These are phyloP conservation scores for Toxonevra muliebris DNA, from an alignment of 2,888 invertebrate genomes.

Conservation along the genomic window DNA sequence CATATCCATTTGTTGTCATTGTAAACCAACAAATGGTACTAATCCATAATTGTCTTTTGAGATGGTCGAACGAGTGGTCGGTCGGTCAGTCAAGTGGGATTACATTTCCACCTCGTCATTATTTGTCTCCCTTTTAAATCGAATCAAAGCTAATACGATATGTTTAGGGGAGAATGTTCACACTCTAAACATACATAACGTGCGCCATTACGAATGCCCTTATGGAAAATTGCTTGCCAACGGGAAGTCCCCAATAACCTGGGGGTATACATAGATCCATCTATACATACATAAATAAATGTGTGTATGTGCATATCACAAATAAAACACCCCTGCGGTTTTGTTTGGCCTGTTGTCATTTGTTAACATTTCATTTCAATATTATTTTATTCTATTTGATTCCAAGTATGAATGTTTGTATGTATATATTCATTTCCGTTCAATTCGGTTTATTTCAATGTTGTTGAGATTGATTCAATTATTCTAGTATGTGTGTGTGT, in stretches of 20 bases:
- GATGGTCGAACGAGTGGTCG: conserved; percentile 50
- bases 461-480: too few species aligned
- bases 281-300: too few species aligned
- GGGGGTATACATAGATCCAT: too few species aligned
- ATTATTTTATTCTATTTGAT: too few species aligned
- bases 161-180: background rate
- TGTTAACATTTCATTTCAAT: conserved; percentile 58
- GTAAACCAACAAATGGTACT: conserved; percentile 53
- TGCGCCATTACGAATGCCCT: conserved; percentile 20
- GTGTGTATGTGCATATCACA: too few species aligned
- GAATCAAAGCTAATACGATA: conserved; percentile 53
- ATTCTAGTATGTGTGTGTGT: conserved; percentile 46
- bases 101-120: too few species aligned
- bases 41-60: conserved; percentile 58
- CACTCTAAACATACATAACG: background rate
- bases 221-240: background rate
- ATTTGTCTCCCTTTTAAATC: conserved; percentile 48
- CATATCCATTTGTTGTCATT: conserved; percentile 29
- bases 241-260: too few species aligned
- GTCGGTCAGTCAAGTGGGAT: too few species aligned
- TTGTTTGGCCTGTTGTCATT: conserved; percentile 38
- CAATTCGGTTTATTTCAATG: too few species aligned
- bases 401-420: too few species aligned
- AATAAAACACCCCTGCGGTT: conserved; percentile 34
- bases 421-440: too few species aligned